Percentiles rank a stretch among this genome's conserved stretches.
These are phyloP conservation scores for Dermolepida albohirtum DNA, from an alignment of 2,888 invertebrate genomes.

Conservation along the genomic window DNA sequence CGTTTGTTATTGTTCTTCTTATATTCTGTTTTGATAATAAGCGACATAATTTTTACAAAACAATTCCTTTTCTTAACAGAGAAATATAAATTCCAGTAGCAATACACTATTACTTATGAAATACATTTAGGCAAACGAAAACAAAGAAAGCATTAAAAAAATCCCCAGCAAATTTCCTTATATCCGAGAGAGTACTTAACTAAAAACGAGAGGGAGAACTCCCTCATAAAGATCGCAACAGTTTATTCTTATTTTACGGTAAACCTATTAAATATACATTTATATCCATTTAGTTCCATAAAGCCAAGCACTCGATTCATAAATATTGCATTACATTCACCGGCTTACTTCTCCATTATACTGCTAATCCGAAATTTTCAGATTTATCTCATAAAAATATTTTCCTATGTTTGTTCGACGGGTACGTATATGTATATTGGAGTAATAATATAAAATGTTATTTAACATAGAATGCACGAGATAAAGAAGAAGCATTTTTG, in stretches of 20 bases:
- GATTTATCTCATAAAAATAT: too few relatives aligned
- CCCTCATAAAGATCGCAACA: conserved; percentile 55
- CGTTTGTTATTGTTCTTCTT: conserved; percentile 1
- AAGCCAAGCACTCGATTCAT: conserved; percentile 56
- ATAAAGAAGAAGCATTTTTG: too few relatives aligned
- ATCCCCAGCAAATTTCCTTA: conserved; percentile 14
- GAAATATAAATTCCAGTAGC: background rate
- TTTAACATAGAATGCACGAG: too few relatives aligned
- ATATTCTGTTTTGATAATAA: too few relatives aligned
- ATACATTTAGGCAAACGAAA: conserved; percentile 15
- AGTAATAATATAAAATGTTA: too few relatives aligned
- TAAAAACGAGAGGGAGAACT: conserved; percentile 15
- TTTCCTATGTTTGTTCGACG: background rate
- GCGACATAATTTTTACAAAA: background rate
- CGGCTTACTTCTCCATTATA: conserved; percentile 3
- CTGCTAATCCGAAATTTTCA: background rate
- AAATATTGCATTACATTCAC: conserved; percentile 56
- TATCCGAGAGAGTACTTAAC: background rate
- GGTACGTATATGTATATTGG: too few relatives aligned
- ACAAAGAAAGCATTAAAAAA: conserved; percentile 4
- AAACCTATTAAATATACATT: conserved; percentile 60
- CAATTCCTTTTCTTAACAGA: conserved; percentile 2
- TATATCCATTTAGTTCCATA: conserved; percentile 59
- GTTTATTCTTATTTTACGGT: conserved; percentile 58
- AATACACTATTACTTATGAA: conserved; percentile 17